These are phyloP conservation scores for Vanessa cardui DNA, from an alignment of 2,888 invertebrate genomes.

Conservation along the genomic window DNA sequence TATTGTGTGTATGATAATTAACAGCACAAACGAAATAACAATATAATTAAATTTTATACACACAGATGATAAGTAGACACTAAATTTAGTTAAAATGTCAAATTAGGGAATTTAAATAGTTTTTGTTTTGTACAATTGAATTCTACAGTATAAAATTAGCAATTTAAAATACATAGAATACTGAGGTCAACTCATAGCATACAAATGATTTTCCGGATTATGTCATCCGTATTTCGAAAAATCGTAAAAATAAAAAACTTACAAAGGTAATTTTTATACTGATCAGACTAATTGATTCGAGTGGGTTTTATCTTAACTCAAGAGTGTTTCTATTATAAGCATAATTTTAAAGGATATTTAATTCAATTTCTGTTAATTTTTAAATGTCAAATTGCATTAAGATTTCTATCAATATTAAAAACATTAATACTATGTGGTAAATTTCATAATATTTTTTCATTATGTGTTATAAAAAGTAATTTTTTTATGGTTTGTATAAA, in stretches of 20 bases:
- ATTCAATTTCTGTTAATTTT: neutral
- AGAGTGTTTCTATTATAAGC: neutral
- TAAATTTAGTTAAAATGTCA: slow-evolving; percentile 32
- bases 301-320: slow-evolving; percentile 9
- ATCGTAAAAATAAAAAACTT: neutral
- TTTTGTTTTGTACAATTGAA: slow-evolving; percentile 17
- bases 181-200: slow-evolving; percentile 33
- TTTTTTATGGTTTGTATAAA: slow-evolving; percentile 1
- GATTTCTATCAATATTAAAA: neutral
- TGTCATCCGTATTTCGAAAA: neutral
- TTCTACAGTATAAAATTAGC: slow-evolving; percentile 15
- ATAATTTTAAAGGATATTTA: slow-evolving; percentile 2
- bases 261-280: slow-evolving; percentile 12
- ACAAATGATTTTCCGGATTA: slow-evolving; percentile 27
- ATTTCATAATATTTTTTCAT: neutral
- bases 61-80: slow-evolving; percentile 37
- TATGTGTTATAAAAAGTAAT: neutral
- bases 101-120: slow-evolving; percentile 18
- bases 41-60: slow-evolving; percentile 46
- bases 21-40: slow-evolving; percentile 47
- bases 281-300: slow-evolving; percentile 26
- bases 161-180: slow-evolving; percentile 28
- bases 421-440: slow-evolving; percentile 4
- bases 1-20: slow-evolving; percentile 43
- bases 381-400: slow-evolving; percentile 6